These are phyloP conservation scores for Ceratosolen solmsi DNA, from an alignment of 1,140 invertebrate genomes.

Conservation along the genomic window DNA sequence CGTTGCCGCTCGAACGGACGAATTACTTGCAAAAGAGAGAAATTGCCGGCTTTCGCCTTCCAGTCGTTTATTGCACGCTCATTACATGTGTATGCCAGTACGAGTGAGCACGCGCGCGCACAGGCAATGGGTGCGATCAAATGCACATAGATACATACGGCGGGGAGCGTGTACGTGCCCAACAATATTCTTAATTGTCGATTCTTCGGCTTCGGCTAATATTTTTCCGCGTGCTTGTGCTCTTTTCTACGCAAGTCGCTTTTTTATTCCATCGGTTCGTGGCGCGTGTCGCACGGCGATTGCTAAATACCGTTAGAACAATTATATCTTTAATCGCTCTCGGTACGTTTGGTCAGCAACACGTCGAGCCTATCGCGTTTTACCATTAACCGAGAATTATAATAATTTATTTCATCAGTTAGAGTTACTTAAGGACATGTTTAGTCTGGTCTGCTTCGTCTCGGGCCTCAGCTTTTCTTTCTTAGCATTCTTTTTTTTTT, in stretches of 20 bases:
- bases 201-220: conserved; percentile 15
- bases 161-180: neutral
- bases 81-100: neutral
- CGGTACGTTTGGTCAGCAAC: too few species aligned
- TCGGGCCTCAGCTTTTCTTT: too few species aligned
- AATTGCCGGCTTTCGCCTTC: conserved; percentile 45
- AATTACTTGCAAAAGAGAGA: conserved; percentile 50
- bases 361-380: neutral
- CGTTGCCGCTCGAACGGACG: neutral
- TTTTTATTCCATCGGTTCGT: neutral
- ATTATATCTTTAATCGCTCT: conserved; percentile 25
- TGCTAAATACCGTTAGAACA: conserved; percentile 16
- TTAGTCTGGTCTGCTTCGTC: too few species aligned
- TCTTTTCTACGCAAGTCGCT: neutral
- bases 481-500: too few species aligned
- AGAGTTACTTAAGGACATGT: neutral
- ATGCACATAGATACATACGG: too few species aligned
- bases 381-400: neutral
- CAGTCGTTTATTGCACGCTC: neutral
- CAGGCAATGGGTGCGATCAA: neutral
- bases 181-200: conserved; percentile 35
- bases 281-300: neutral
- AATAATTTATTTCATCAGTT: conserved; percentile 1
- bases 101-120: neutral
- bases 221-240: neutral